phyloP scores from a whole-genome alignment of 2,888 invertebrate species.

The Fragum whitleyi region DNA sequence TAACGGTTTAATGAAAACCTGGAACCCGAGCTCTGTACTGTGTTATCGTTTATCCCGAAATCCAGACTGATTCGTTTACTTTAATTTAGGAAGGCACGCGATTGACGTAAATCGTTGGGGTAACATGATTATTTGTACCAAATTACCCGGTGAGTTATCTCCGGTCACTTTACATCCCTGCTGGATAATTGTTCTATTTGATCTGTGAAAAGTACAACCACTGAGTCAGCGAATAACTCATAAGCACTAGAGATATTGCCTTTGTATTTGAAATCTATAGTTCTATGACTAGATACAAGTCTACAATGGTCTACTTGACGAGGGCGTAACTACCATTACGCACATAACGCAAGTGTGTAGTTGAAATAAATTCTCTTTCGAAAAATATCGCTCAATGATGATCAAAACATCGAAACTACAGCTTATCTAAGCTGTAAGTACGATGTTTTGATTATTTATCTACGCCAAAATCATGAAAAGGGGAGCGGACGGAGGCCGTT shows the following conservation, averaged over 20 bases:
- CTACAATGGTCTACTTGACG: no score
- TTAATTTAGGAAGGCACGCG: not conserved
- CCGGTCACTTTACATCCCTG: not conserved
- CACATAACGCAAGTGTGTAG: no score
- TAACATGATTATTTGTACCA: constrained; percentile 5
- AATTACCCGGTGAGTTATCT: not conserved
- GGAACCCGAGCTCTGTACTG: not conserved
- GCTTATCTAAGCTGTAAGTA: no score
- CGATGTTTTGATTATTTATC: no score
- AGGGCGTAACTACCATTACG: no score
- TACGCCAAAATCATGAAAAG: no score
- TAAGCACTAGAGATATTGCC: not conserved
- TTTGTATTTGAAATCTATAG: no score
- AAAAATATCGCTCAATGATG: no score
- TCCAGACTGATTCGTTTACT: constrained; percentile 11
- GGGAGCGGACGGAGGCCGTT: no score
- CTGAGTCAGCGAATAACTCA: not conserved
- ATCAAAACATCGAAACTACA: no score
- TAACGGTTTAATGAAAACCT: constrained; percentile 4
- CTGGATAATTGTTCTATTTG: not conserved
- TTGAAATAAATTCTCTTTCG: no score
- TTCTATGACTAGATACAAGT: no score
- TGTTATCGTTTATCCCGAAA: constrained; percentile 1
- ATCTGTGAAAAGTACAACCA: not conserved
- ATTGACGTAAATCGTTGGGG: not conserved